Conservation (phyloP, 1,140 invertebrate species). For the Drosophila miranda region DNA sequence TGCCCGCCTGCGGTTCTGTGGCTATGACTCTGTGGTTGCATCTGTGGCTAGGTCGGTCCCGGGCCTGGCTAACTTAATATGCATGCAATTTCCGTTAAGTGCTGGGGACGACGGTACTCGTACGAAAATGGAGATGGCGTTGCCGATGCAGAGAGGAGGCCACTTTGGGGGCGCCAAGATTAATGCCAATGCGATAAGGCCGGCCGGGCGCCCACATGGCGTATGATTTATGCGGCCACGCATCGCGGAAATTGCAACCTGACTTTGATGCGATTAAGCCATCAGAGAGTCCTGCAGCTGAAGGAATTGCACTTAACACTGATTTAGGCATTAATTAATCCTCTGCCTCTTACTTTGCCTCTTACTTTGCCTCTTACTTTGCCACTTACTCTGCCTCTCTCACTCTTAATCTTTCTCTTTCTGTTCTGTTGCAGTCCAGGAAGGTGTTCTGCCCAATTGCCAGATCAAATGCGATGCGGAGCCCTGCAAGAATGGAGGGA, state of each 20-base stretch:
- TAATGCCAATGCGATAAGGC: constrained; percentile 78
- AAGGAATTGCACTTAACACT: constrained; percentile 28
- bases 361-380: neutral
- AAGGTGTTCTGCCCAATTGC: constrained; percentile 90
- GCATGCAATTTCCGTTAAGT: constrained; percentile 79
- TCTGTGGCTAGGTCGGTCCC: constrained; percentile 20
- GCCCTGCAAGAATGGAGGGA: constrained; percentile 93
- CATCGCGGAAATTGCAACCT: constrained; percentile 67
- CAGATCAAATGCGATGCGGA: constrained; percentile 93
- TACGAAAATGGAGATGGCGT: constrained; percentile 20
- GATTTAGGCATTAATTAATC: constrained; percentile 1
- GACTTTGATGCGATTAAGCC: constrained; percentile 70
- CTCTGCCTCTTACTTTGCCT: neutral
- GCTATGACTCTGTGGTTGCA: constrained; percentile 27
- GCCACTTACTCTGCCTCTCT: neutral
- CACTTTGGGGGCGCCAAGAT: constrained; percentile 67
- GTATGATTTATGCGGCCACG: constrained; percentile 76
- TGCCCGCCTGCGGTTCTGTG: constrained; percentile 15
- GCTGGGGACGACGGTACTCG: constrained; percentile 36
- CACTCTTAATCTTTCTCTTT: neutral
- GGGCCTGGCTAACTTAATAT: constrained; percentile 65
- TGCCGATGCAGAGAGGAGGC: constrained; percentile 13
- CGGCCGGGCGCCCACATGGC: constrained; percentile 49
- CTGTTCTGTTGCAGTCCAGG: constrained; percentile 46
- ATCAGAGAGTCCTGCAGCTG: neutral